A percentile compares a stretch with the other conserved stretches of the same genome.
These are phyloP conservation scores for Sarcophaga carnaria DNA, from an alignment of 2,888 invertebrate genomes.

Conservation along the genomic window DNA sequence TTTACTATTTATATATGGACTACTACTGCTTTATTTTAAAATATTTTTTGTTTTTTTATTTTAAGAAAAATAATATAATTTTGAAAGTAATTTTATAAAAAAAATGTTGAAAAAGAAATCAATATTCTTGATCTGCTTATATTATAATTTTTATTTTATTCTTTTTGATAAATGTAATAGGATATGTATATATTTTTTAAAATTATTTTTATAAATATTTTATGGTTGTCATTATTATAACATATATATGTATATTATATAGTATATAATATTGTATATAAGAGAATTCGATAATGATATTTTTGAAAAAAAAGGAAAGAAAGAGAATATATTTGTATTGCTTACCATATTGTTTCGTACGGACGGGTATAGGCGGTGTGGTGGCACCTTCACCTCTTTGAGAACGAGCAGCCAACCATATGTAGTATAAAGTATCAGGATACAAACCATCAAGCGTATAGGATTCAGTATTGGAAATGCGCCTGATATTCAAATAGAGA, in stretches of 20 bases:
- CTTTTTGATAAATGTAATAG: slow-evolving; percentile 22
- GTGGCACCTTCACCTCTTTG: slow-evolving; percentile 97
- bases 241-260: slow-evolving; percentile 10
- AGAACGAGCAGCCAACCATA: slow-evolving; percentile 97
- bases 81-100: slow-evolving; percentile 7
- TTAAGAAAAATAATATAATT: background rate
- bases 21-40: slow-evolving; percentile 30
- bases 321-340: slow-evolving; percentile 70
- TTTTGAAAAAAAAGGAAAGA: background rate
- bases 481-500: slow-evolving; percentile 79
- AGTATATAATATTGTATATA: too few relatives aligned
- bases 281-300: too few relatives aligned
- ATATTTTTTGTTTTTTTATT: too few relatives aligned
- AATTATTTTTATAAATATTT: slow-evolving; percentile 22
- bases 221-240: too few relatives aligned
- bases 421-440: slow-evolving; percentile 97
- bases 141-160: slow-evolving; percentile 28
- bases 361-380: slow-evolving; percentile 95
- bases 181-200: slow-evolving; percentile 24
- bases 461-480: slow-evolving; percentile 91
- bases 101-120: slow-evolving; percentile 23
- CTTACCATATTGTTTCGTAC: slow-evolving; percentile 99
- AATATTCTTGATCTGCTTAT: slow-evolving; percentile 48
- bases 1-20: slow-evolving; percentile 10
- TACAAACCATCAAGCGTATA: slow-evolving; percentile 95